Percentiles rank a stretch among this genome's conserved stretches.
These are phyloP conservation scores for Drosophila barbarae DNA, from an alignment of 2,888 invertebrate genomes.

Conservation along the genomic window DNA sequence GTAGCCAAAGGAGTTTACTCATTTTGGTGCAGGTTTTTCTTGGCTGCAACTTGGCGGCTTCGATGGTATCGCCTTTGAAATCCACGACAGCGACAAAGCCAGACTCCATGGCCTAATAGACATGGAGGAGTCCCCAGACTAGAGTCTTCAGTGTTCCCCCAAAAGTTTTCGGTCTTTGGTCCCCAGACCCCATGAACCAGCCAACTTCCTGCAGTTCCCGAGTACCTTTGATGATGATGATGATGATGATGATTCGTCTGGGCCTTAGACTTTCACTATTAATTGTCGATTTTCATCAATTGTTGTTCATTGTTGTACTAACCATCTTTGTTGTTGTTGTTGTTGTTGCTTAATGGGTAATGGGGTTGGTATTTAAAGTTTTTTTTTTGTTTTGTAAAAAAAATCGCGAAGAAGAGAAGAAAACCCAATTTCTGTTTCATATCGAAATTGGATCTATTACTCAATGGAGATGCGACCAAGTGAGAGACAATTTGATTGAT, in stretches of 20 bases:
- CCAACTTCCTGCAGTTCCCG: slow-evolving; percentile 60
- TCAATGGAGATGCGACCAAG: slow-evolving; percentile 58
- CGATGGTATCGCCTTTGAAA: slow-evolving; percentile 75
- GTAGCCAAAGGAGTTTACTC: slow-evolving; percentile 67
- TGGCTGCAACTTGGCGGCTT: slow-evolving; percentile 56
- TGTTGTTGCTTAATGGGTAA: slow-evolving; percentile 64
- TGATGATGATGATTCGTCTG: slow-evolving; percentile 56
- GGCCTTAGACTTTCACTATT: slow-evolving; percentile 71
- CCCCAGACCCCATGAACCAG: slow-evolving; percentile 9
- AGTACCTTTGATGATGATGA: slow-evolving; percentile 54
- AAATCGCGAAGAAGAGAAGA: slow-evolving; percentile 33
- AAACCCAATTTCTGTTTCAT: slow-evolving; percentile 66
- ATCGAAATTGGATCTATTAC: slow-evolving; percentile 75
- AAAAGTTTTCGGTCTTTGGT: slow-evolving; percentile 22
- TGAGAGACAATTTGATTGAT: slow-evolving; percentile 74
- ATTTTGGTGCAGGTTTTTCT: slow-evolving; percentile 51
- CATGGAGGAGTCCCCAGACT: slow-evolving; percentile 49
- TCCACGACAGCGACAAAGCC: slow-evolving; percentile 66
- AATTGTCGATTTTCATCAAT: slow-evolving; percentile 75
- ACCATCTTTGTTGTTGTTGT: slow-evolving; percentile 46
- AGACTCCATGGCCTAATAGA: slow-evolving; percentile 53
- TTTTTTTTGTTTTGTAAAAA: slow-evolving; percentile 34
- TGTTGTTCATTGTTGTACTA: slow-evolving; percentile 56
- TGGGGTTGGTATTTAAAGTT: slow-evolving; percentile 76
- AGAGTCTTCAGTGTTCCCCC: slow-evolving; percentile 24